Percentiles rank a stretch among this genome's conserved stretches.
Evolutionary conservation across 1,140 invertebrate species (phyloP).

Genomic region (Globodera rostochiensis): DNA sequence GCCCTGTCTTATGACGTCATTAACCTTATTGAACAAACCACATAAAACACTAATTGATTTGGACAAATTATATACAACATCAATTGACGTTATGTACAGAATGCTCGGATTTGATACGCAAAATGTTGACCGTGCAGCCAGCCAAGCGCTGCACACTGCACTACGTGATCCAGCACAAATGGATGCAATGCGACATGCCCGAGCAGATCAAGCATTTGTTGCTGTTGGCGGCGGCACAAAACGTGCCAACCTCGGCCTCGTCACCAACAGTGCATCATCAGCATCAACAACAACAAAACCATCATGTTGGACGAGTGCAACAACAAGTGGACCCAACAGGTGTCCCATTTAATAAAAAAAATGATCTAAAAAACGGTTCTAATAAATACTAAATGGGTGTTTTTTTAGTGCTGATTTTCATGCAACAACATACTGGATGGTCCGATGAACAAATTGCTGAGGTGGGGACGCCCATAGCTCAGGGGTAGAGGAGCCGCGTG

Average conservation of each 20-base stretch:
- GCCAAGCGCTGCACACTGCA: conserved; percentile 47
- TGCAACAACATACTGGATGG: conserved; percentile 65
- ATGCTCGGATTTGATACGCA: conserved; percentile 52
- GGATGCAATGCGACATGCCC: conserved; percentile 45
- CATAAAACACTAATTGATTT: too few species aligned
- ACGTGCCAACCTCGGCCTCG: conserved; percentile 18
- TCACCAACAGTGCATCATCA: conserved; percentile 10
- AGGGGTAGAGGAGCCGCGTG: background rate
- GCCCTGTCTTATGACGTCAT: too few species aligned
- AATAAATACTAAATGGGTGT: conserved; percentile 13
- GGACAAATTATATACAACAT: too few species aligned
- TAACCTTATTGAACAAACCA: too few species aligned
- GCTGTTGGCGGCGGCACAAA: background rate
- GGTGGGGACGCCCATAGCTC: conserved; percentile 23
- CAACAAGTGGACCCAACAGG: conserved; percentile 52
- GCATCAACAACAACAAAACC: conserved; percentile 27
- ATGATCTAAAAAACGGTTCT: conserved; percentile 28
- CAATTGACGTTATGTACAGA: conserved; percentile 22
- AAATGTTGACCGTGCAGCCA: conserved; percentile 52
- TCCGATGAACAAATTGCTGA: conserved; percentile 61
- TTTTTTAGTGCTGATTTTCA: conserved; percentile 49
- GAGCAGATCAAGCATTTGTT: conserved; percentile 43
- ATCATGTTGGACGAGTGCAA: conserved; percentile 7
- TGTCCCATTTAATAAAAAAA: conserved; percentile 48
- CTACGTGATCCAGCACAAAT: conserved; percentile 49